These are phyloP conservation scores for Halcyon malimbica DNA, from an alignment of 2,113 vertebrate species.

Conservation along the genomic window DNA sequence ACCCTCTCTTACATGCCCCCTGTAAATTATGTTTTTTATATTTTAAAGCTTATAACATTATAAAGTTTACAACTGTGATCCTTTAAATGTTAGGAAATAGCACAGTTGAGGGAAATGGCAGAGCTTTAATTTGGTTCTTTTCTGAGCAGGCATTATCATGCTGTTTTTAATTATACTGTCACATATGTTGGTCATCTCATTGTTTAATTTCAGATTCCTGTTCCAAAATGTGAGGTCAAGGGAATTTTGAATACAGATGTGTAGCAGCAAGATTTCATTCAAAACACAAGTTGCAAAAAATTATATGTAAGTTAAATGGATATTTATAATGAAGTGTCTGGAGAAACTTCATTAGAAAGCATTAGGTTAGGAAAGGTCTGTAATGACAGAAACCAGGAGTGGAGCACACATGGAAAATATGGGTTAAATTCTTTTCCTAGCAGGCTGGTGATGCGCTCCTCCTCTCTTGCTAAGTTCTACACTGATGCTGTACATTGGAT, in stretches of 20 bases:
- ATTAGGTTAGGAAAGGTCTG: background rate
- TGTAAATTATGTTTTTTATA: background rate
- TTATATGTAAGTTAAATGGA: background rate
- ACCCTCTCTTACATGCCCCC: background rate
- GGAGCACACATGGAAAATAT: background rate
- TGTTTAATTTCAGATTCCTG: background rate
- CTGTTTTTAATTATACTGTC: background rate
- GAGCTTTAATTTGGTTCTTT: background rate
- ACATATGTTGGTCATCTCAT: background rate
- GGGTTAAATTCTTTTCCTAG: background rate
- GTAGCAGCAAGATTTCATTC: background rate
- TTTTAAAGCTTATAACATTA: background rate
- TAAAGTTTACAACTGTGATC: background rate
- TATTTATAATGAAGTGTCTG: background rate
- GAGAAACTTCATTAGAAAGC: background rate
- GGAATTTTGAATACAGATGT: background rate
- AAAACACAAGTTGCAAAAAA: background rate
- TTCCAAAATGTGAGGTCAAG: background rate
- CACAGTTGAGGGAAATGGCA: background rate
- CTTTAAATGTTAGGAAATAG: background rate
- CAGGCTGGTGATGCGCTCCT: background rate
- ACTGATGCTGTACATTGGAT: background rate
- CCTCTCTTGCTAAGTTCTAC: background rate
- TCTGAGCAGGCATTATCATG: background rate
- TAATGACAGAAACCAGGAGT: background rate